A percentile compares a stretch with the other conserved stretches of the same genome.
Evolutionary conservation across 2,797 vertebrate genomes (phyloP).

Genomic region (Coregonus ussuriensis): DNA sequence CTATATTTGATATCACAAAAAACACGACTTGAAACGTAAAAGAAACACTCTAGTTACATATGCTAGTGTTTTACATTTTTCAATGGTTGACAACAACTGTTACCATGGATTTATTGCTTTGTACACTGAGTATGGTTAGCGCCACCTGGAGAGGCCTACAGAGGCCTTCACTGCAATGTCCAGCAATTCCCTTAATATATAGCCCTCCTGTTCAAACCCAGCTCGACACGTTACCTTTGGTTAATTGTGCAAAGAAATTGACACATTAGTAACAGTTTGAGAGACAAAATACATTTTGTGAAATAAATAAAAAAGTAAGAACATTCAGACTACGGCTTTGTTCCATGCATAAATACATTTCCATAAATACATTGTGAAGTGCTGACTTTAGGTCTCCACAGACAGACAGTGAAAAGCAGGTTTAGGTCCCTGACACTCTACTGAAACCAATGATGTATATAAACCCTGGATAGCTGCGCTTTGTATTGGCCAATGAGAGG

Average conservation of each 20-base stretch:
- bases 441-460: neutral
- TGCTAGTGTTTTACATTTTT: slow-evolving; percentile 55
- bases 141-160: slow-evolving; percentile 70
- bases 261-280: slow-evolving; percentile 76
- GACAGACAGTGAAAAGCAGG: slow-evolving; percentile 13
- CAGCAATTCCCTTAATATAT: slow-evolving; percentile 40
- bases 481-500: no score
- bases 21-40: slow-evolving; percentile 72
- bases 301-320: slow-evolving; percentile 31
- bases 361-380: slow-evolving; percentile 71
- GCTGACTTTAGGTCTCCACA: slow-evolving; percentile 50
- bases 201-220: slow-evolving; percentile 68
- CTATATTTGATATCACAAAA: slow-evolving; percentile 74
- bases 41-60: slow-evolving; percentile 78
- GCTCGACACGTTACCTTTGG: slow-evolving; percentile 83
- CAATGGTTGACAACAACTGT: slow-evolving; percentile 75
- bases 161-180: slow-evolving; percentile 45
- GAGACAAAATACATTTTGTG: slow-evolving; percentile 51
- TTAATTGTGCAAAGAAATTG: slow-evolving; percentile 82
- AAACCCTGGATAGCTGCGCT: no score
- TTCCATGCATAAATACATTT: slow-evolving; percentile 79
- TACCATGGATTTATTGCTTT: slow-evolving; percentile 96
- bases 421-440: slow-evolving; percentile 48
- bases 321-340: slow-evolving; percentile 66
- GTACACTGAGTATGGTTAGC: slow-evolving; percentile 83